phyloP scores from a whole-genome alignment of 2,888 invertebrate genomes.

The Athrips mouffetella region DNA sequence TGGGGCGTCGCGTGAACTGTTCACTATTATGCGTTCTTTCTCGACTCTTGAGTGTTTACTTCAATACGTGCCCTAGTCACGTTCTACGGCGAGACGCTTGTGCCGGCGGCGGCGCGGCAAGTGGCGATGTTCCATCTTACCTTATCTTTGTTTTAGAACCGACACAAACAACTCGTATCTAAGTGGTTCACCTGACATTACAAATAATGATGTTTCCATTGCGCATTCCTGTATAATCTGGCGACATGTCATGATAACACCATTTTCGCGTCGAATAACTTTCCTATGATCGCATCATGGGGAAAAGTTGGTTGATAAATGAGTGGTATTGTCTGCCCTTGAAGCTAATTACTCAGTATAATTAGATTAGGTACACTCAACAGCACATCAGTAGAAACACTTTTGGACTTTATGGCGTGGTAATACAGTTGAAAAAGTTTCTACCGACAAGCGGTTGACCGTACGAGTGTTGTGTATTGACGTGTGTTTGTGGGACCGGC shows the following conservation, averaged over 20 bases:
- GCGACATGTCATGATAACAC: conserved; percentile 53
- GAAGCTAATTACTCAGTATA: conserved; percentile 8
- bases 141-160: conserved; percentile 45
- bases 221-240: conserved; percentile 64
- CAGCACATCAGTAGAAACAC: no score
- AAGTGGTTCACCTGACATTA: conserved; percentile 64
- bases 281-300: conserved; percentile 31
- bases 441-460: no score
- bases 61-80: conserved; percentile 65
- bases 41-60: conserved; percentile 39
- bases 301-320: conserved; percentile 7
- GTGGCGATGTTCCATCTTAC: conserved; percentile 38
- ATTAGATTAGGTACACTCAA: conserved; percentile 16
- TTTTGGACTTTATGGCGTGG: no score
- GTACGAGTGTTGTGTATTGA: conserved; percentile 6
- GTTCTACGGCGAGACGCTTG: conserved; percentile 36
- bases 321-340: neutral
- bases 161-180: conserved; percentile 47
- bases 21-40: conserved; percentile 37
- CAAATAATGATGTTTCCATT: conserved; percentile 65
- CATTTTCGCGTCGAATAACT: conserved; percentile 46
- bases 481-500: conserved; percentile 7
- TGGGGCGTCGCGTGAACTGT: conserved; percentile 41
- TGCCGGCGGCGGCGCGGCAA: conserved; percentile 24
- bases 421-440: no score